These are phyloP conservation scores for Pluvianellus socialis DNA, from an alignment of 2,113 vertebrate species.

Conservation along the genomic window DNA sequence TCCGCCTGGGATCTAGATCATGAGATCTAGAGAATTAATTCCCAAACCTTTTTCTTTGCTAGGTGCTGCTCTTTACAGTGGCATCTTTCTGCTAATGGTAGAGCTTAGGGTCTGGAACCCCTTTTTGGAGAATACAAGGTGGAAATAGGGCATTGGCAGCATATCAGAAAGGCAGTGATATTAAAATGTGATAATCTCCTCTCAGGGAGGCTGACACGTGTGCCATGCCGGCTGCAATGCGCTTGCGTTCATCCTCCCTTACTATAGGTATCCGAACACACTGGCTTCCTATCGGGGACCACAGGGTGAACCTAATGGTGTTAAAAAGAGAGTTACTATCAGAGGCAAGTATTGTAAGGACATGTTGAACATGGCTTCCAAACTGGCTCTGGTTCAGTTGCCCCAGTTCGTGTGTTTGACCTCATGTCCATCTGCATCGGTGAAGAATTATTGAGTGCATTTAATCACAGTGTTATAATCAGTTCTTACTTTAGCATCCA, in stretches of 20 bases:
- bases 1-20: not conserved
- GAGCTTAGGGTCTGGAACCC: not conserved
- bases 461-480: not conserved
- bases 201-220: fast-evolving
- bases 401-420: not conserved
- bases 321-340: not conserved
- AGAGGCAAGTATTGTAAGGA: not conserved
- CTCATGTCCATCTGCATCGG: not conserved
- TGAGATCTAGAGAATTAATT: not conserved
- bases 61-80: not conserved
- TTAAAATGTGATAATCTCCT: not conserved
- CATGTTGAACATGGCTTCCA: fast-evolving
- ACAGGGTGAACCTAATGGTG: not conserved
- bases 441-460: not conserved
- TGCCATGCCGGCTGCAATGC: not conserved
- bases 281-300: not conserved
- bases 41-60: not conserved
- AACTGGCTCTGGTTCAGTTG: not conserved
- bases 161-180: not conserved
- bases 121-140: not conserved
- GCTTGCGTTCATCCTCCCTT: not conserved
- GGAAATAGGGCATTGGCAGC: not conserved
- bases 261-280: not conserved
- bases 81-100: not conserved
- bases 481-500: not conserved